Evolutionary conservation across 2,888 invertebrate species (phyloP).

Genomic region (Hirtodrosophila trivittata): DNA sequence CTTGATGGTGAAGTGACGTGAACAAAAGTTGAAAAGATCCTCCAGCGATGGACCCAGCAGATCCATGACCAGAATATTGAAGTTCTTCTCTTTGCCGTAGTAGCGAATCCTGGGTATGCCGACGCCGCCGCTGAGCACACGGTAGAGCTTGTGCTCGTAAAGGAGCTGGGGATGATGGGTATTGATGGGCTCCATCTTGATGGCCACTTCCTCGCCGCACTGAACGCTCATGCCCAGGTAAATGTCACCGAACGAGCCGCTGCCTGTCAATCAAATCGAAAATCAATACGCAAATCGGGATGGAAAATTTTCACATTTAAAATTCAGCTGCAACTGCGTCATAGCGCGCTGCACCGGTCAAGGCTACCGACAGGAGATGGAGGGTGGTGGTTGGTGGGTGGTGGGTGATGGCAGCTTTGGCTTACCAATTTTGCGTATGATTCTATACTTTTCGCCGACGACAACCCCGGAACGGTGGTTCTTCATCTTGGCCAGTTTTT

Average conservation of each 20-base stretch:
- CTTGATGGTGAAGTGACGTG: constrained; percentile 99
- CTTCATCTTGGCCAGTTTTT: too few species aligned
- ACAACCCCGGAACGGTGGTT: constrained; percentile 88
- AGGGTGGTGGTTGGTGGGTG: too few species aligned
- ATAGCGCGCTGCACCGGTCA: too few species aligned
- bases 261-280: too few species aligned
- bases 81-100: constrained; percentile 98
- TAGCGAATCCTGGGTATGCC: constrained; percentile 98
- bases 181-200: constrained; percentile 98
- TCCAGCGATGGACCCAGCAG: constrained; percentile 98
- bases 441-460: constrained; percentile 96
- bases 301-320: too few species aligned
- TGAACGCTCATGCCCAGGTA: constrained; percentile 96
- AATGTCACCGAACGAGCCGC: constrained; percentile 99
- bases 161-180: constrained; percentile 99
- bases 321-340: too few species aligned
- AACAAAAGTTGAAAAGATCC: constrained; percentile 99
- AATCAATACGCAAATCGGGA: too few species aligned
- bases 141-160: constrained; percentile 99
- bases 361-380: too few species aligned
- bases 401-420: background rate
- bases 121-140: constrained; percentile 98
- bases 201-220: constrained; percentile 99
- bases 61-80: constrained; percentile 99
- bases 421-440: constrained; percentile 96